Percentiles rank a stretch among this genome's conserved stretches.
Evolutionary conservation across 2,113 vertebrate species (phyloP).

Genomic region (Brachirus orientalis): DNA sequence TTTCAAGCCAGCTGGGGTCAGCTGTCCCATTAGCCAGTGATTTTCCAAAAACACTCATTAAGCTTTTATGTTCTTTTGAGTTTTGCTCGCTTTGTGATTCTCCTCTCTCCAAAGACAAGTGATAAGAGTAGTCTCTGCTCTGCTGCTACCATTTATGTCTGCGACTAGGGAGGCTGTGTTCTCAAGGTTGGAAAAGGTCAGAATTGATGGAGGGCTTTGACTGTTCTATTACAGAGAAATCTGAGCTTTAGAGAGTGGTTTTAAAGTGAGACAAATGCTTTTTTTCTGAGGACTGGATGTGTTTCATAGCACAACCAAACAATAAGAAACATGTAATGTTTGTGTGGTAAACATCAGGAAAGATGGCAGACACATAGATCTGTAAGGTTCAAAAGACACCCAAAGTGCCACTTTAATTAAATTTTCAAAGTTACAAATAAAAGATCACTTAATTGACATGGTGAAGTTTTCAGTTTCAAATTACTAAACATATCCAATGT

Average conservation of each 20-base stretch:
- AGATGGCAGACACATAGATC: constrained; percentile 43
- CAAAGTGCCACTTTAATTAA: constrained; percentile 78
- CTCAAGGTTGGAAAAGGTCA: constrained; percentile 70
- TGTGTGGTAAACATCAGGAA: constrained; percentile 5
- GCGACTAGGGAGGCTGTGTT: constrained; percentile 37
- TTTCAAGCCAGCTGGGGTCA: constrained; percentile 59
- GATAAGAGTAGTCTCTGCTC: constrained; percentile 38
- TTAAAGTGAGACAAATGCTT: constrained; percentile 14
- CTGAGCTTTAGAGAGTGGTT: constrained; percentile 26
- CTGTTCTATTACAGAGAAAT: constrained; percentile 51
- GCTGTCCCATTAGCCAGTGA: constrained; percentile 69
- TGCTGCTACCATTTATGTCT: constrained; percentile 42
- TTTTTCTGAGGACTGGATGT: neutral
- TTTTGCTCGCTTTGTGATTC: constrained; percentile 46
- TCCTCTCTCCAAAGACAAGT: constrained; percentile 35
- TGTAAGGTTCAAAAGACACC: constrained; percentile 79
- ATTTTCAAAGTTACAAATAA: constrained; percentile 78
- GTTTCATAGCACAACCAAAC: constrained; percentile 18
- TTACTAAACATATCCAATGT: constrained; percentile 72
- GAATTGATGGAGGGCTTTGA: constrained; percentile 62
- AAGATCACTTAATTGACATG: constrained; percentile 74
- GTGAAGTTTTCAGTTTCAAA: constrained; percentile 69
- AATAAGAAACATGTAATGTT: constrained; percentile 15
- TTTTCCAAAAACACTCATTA: constrained; percentile 73
- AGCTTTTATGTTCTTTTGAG: constrained; percentile 61